A percentile compares a stretch with the other conserved stretches of the same genome.
phyloP scores from a whole-genome alignment of 2,888 invertebrate genomes.

The Trichogramma evanescens region DNA sequence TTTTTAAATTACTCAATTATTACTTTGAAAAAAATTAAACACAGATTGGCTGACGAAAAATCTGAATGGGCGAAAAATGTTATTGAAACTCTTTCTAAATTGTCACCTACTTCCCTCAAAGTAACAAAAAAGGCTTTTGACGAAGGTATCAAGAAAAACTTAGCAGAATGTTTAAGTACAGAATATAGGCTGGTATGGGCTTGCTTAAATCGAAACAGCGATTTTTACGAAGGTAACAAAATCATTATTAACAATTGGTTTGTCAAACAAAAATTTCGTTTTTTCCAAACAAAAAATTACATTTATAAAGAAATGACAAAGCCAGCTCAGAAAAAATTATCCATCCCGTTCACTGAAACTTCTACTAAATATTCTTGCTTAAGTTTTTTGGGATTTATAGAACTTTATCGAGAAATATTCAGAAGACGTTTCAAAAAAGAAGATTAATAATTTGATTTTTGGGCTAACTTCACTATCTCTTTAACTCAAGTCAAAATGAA shows the following conservation, averaged over 20 bases:
- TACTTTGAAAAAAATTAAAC: not conserved
- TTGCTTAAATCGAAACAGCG: constrained; percentile 59
- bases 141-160: constrained; percentile 64
- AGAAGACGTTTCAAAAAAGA: no score
- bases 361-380: no score
- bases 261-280: no score
- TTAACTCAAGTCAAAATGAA: constrained; percentile 58
- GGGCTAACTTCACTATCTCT: no score
- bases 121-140: constrained; percentile 73
- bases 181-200: constrained; percentile 75
- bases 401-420: no score
- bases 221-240: constrained; percentile 47
- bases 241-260: no score
- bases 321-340: no score
- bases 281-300: no score
- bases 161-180: constrained; percentile 83
- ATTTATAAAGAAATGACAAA: no score
- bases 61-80: constrained; percentile 77
- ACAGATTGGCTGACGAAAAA: constrained; percentile 65
- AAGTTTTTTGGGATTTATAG: no score
- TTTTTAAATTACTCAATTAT: not conserved
- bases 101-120: constrained; percentile 92
- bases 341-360: no score
- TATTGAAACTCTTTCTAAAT: constrained; percentile 60
- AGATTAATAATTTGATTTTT: no score